These are phyloP conservation scores for Mesoclemmys tuberculata DNA, from an alignment of 2,113 vertebrate genomes.

Conservation along the genomic window DNA sequence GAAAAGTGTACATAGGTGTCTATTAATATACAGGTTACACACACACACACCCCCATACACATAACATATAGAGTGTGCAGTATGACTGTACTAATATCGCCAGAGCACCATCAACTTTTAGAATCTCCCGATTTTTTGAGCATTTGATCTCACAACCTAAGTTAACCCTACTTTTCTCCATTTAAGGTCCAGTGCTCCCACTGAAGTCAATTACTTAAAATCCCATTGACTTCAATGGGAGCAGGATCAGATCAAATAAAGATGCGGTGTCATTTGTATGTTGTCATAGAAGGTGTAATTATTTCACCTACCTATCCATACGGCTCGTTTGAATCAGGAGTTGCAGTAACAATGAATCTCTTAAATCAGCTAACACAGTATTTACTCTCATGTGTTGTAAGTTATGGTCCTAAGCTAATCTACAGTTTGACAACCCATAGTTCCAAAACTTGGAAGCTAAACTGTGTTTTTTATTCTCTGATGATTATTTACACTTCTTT, in stretches of 20 bases:
- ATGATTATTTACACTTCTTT: not conserved
- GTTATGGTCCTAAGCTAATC: not conserved
- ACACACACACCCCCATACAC: not conserved
- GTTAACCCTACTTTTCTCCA: not conserved
- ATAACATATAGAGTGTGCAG: not conserved
- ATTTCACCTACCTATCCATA: not conserved
- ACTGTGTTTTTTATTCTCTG: not conserved
- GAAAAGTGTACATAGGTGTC: not conserved
- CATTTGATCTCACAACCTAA: not conserved
- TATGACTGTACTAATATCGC: not conserved
- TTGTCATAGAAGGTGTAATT: not conserved
- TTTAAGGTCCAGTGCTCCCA: not conserved
- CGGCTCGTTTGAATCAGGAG: not conserved
- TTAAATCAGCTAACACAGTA: not conserved
- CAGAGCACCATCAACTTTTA: not conserved
- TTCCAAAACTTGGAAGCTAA: not conserved
- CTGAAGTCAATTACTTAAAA: not conserved
- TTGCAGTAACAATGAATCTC: not conserved
- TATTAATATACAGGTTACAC: not conserved
- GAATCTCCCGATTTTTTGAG: not conserved
- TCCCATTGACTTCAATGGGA: not conserved
- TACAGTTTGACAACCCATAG: not conserved
- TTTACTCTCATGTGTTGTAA: not conserved
- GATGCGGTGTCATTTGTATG: not conserved
- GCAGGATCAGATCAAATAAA: not conserved